Evolutionary conservation across 2,888 invertebrate species (phyloP).

Genomic region (Hyposoter dolosus): DNA sequence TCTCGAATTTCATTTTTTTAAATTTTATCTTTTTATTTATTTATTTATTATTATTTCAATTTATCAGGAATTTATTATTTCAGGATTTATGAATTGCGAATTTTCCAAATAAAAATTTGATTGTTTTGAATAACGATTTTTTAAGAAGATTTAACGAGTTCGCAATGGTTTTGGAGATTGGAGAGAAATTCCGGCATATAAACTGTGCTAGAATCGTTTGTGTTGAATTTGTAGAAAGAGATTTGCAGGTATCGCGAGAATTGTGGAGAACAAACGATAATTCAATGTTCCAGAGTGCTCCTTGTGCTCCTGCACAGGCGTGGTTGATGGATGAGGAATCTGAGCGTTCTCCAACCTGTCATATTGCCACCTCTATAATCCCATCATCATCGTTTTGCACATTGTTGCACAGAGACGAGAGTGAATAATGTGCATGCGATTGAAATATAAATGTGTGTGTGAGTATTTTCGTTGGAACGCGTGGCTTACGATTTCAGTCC

Average conservation of each 20-base stretch:
- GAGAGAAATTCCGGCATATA: not conserved
- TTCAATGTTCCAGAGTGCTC: slow-evolving; percentile 37
- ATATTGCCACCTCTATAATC: slow-evolving; percentile 57
- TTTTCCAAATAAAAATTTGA: not conserved
- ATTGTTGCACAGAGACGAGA: slow-evolving; percentile 18
- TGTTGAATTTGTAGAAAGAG: not conserved
- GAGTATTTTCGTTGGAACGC: slow-evolving; percentile 28
- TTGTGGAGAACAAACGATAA: slow-evolving; percentile 19
- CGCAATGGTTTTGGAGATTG: not conserved
- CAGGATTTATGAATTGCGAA: not conserved
- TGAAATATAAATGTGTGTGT: slow-evolving; percentile 25
- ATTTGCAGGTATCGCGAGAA: slow-evolving; percentile 6
- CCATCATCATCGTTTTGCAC: slow-evolving; percentile 58
- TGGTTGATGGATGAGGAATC: slow-evolving; percentile 65
- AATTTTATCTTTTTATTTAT: no score
- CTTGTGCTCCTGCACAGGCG: slow-evolving; percentile 53
- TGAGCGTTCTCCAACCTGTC: slow-evolving; percentile 46
- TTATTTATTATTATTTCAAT: no score
- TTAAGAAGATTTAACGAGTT: not conserved
- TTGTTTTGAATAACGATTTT: not conserved
- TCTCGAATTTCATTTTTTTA: no score
- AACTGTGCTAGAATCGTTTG: not conserved
- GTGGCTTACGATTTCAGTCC: slow-evolving; percentile 66
- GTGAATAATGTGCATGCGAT: slow-evolving; percentile 30
- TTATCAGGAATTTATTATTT: no score